Evolutionary conservation across 2,888 invertebrate genomes (phyloP).

Genomic region (Smittia sp.): DNA sequence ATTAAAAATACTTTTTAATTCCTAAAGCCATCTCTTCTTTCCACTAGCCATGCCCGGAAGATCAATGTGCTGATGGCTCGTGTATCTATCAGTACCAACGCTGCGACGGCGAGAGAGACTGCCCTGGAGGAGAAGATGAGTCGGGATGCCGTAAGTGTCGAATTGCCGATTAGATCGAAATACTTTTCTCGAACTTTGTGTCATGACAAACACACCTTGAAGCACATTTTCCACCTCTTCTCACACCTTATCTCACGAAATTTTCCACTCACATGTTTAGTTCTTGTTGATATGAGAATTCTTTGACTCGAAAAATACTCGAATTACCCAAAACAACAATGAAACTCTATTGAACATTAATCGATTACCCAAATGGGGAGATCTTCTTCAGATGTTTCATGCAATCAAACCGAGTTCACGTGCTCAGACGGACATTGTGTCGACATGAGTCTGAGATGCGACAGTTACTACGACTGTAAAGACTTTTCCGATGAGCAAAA

Average conservation of each 20-base stretch:
- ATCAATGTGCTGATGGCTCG: slow-evolving; percentile 57
- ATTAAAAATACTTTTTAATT: not conserved
- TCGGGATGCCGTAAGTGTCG: slow-evolving; percentile 55
- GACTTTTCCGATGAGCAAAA: slow-evolving; percentile 89
- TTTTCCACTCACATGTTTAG: not conserved
- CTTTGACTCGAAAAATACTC: not conserved
- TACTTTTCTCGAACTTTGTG: slow-evolving; percentile 20
- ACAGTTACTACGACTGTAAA: slow-evolving; percentile 85
- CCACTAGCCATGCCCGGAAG: slow-evolving; percentile 39
- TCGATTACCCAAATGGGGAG: slow-evolving; percentile 13
- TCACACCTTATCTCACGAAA: not conserved
- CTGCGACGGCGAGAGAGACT: slow-evolving; percentile 60
- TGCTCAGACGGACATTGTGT: slow-evolving; percentile 76
- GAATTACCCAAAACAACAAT: not conserved
- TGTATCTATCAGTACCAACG: slow-evolving; percentile 53
- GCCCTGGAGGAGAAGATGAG: slow-evolving; percentile 62
- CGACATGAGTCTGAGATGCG: slow-evolving; percentile 73
- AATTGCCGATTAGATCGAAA: not conserved
- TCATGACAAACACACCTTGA: slow-evolving; percentile 16
- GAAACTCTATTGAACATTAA: not conserved
- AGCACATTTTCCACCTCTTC: slow-evolving; percentile 16
- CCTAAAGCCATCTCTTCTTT: slow-evolving; percentile 29
- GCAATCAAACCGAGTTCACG: slow-evolving; percentile 65
- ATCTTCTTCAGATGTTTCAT: slow-evolving; percentile 52
- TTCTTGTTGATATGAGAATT: not conserved